Evolutionary conservation across 2,797 vertebrate genomes (phyloP).

Genomic region (Typhlichthys subterraneus): DNA sequence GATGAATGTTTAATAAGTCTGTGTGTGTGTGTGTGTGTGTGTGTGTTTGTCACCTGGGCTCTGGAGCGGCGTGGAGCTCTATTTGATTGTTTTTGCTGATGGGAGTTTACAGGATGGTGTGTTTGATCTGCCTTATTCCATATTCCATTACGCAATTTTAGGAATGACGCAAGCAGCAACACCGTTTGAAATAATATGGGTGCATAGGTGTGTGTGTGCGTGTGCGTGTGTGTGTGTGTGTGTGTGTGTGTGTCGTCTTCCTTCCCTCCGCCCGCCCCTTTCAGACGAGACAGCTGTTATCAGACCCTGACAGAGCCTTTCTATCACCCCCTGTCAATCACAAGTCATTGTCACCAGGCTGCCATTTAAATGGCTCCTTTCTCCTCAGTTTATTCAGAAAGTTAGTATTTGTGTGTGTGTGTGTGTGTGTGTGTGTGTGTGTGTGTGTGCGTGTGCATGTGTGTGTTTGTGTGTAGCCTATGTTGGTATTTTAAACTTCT

Average conservation of each 20-base stretch:
- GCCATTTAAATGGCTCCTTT: constrained; percentile 55
- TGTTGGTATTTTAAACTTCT: constrained; percentile 9
- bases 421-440: constrained; percentile 13
- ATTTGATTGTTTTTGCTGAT: constrained; percentile 48
- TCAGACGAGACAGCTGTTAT: constrained; percentile 74
- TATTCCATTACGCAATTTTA: constrained; percentile 53
- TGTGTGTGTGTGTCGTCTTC: constrained; percentile 4
- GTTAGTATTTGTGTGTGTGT: constrained; percentile 13
- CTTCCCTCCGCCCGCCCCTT: constrained; percentile 38
- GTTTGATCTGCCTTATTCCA: constrained; percentile 39
- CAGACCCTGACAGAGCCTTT: constrained; percentile 70
- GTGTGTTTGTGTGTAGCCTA: constrained; percentile 14
- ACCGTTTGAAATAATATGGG: constrained; percentile 57
- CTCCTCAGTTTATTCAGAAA: constrained; percentile 46
- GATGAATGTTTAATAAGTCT: constrained; percentile 74
- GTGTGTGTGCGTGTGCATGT: constrained; percentile 13
- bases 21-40: constrained; percentile 18
- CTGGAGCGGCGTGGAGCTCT: constrained; percentile 37
- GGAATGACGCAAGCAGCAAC: constrained; percentile 44
- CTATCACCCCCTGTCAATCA: constrained; percentile 73
- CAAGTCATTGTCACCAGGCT: constrained; percentile 57
- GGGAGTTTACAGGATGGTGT: constrained; percentile 49
- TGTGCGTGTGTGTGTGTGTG: constrained; percentile 16
- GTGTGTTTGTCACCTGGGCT: constrained; percentile 46
- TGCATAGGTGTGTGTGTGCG: constrained; percentile 40